A percentile compares a stretch with the other conserved stretches of the same genome.
Evolutionary conservation across 92 coral and sea anemone genomes (phyloP).

Genomic region (Zoanthus sansibaricus): DNA sequence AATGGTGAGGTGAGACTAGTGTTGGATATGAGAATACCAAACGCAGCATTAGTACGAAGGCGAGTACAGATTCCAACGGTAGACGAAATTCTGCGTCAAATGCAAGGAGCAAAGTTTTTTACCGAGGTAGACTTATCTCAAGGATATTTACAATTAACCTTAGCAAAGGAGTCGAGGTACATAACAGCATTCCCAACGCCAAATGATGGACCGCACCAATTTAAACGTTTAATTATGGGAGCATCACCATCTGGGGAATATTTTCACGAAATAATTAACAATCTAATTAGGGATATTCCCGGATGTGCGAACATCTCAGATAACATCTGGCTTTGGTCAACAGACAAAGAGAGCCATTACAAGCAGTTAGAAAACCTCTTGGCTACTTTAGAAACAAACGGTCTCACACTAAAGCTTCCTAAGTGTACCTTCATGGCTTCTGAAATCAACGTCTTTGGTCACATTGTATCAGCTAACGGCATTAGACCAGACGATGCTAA

Average conservation of each 20-base stretch:
- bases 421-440: slow-evolving; percentile 54
- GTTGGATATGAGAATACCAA: slow-evolving; percentile 63
- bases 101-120: slow-evolving; percentile 64
- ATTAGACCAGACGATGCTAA: slow-evolving; percentile 60
- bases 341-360: slow-evolving; percentile 39
- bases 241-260: slow-evolving; percentile 38
- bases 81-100: slow-evolving; percentile 58
- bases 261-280: slow-evolving; percentile 61
- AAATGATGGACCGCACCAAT: slow-evolving; percentile 55
- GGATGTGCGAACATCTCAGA: slow-evolving; percentile 57
- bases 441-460: slow-evolving; percentile 65
- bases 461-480: slow-evolving; percentile 58
- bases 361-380: slow-evolving; percentile 50
- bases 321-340: slow-evolving; percentile 67
- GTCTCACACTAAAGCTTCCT: slow-evolving; percentile 58
- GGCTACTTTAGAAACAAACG: slow-evolving; percentile 48
- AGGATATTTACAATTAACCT: slow-evolving; percentile 56
- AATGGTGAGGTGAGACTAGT: slow-evolving; percentile 62
- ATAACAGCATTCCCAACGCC: slow-evolving; percentile 62
- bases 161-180: slow-evolving; percentile 68
- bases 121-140: slow-evolving; percentile 64
- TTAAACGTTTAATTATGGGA: slow-evolving; percentile 1
- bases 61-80: slow-evolving; percentile 72
- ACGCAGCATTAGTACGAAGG: slow-evolving; percentile 52
- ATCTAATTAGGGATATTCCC: slow-evolving; percentile 46